A percentile compares a stretch with the other conserved stretches of the same genome.
phyloP scores from a whole-genome alignment of 2,888 invertebrate species.

The Plebejus argus region DNA sequence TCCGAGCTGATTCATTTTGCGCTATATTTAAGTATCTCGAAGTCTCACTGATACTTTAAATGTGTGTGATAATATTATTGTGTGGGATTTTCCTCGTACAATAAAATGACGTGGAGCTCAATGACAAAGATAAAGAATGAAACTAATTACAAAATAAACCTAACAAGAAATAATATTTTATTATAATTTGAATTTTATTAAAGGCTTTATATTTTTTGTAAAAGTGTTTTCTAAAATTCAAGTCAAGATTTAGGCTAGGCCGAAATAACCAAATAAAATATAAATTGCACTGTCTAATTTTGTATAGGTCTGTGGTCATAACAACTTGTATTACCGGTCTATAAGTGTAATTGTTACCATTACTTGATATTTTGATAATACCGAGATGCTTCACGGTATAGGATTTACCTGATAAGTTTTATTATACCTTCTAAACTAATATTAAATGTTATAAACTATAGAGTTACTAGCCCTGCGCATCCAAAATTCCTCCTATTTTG shows the following conservation, averaged over 20 bases:
- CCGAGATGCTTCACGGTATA: background rate
- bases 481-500: too few relatives aligned
- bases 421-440: background rate
- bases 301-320: background rate
- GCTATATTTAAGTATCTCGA: background rate
- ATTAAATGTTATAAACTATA: too few relatives aligned
- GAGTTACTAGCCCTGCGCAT: too few relatives aligned
- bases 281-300: background rate
- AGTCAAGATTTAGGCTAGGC: too few relatives aligned
- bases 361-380: background rate
- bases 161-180: too few relatives aligned
- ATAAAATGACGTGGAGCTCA: background rate
- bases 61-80: background rate
- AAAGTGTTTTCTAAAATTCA: too few relatives aligned
- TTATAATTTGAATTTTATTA: too few relatives aligned
- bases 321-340: constrained; percentile 9
- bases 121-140: background rate
- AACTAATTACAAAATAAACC: background rate
- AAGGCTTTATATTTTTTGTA: too few relatives aligned
- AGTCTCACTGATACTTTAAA: background rate
- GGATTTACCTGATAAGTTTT: background rate
- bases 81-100: background rate
- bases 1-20: background rate
- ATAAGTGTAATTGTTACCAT: background rate
- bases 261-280: background rate